phyloP scores from a whole-genome alignment of 2,113 vertebrate genomes.

The Pomatorhinus ruficollis region DNA sequence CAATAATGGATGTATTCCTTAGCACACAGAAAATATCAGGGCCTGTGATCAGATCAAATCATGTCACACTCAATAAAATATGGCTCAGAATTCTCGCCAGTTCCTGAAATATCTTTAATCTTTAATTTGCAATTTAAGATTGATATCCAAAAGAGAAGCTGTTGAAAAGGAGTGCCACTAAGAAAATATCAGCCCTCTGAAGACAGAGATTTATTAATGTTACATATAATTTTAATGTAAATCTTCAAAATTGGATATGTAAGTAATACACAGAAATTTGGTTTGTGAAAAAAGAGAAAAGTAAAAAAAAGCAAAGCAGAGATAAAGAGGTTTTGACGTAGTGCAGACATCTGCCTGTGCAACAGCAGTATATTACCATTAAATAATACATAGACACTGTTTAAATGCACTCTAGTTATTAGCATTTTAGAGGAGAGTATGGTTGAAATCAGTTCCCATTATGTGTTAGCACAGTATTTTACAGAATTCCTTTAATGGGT shows the following conservation, averaged over 20 bases:
- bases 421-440: neutral
- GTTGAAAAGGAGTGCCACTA: neutral
- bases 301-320: neutral
- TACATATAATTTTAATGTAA: neutral
- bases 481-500: neutral
- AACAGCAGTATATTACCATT: neutral
- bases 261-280: neutral
- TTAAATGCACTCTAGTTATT: neutral
- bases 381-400: neutral
- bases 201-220: neutral
- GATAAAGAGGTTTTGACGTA: neutral
- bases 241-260: neutral
- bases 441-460: neutral
- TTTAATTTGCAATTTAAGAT: constrained; percentile 21
- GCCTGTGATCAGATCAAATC: neutral
- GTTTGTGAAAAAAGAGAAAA: neutral
- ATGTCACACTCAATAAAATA: neutral
- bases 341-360: neutral
- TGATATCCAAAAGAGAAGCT: neutral
- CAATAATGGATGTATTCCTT: neutral
- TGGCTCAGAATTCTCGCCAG: neutral
- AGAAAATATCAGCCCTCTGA: neutral
- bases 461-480: neutral
- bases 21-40: neutral
- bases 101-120: constrained; percentile 2